Conservation (phyloP, 2,113 vertebrate species). For the Albula goreensis region DNA sequence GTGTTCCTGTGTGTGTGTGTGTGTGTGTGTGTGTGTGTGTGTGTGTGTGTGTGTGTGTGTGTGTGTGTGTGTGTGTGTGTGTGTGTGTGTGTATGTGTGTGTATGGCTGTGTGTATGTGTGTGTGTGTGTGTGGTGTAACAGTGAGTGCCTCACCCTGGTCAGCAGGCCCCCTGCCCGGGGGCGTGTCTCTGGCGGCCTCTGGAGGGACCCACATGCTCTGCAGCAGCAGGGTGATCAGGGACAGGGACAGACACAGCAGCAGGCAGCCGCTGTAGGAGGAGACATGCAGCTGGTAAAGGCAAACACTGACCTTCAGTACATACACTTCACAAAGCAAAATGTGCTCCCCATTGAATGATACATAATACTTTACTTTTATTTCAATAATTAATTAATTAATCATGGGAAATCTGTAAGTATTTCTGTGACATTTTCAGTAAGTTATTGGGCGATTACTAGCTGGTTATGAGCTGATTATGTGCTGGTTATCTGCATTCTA, state of each 20-base stretch:
- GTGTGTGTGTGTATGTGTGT: background rate
- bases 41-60: background rate
- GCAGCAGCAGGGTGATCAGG: conserved; percentile 58
- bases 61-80: conserved; percentile 5
- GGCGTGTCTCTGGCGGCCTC: conserved; percentile 45
- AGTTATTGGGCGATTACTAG: too few relatives aligned
- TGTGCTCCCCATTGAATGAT: too few relatives aligned
- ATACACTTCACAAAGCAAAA: too few relatives aligned
- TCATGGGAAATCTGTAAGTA: too few relatives aligned
- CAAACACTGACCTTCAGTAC: too few relatives aligned
- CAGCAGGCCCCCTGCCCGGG: conserved; percentile 52
- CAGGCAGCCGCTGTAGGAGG: conserved; percentile 61
- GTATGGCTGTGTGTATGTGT: background rate
- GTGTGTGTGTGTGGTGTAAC: background rate
- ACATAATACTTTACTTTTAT: too few relatives aligned
- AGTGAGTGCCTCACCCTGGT: conserved; percentile 48
- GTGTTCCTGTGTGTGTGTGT: background rate
- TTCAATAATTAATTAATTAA: too few relatives aligned
- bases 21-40: background rate
- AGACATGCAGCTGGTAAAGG: background rate
- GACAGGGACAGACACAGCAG: conserved; percentile 61
- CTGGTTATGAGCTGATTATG: too few relatives aligned
- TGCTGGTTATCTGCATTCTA: too few relatives aligned
- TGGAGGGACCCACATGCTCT: conserved; percentile 61
- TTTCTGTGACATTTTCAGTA: too few relatives aligned